Percentiles rank a stretch among this genome's conserved stretches.
phyloP scores from a whole-genome alignment of 2,113 vertebrate genomes.

The Perca schrenkii region DNA sequence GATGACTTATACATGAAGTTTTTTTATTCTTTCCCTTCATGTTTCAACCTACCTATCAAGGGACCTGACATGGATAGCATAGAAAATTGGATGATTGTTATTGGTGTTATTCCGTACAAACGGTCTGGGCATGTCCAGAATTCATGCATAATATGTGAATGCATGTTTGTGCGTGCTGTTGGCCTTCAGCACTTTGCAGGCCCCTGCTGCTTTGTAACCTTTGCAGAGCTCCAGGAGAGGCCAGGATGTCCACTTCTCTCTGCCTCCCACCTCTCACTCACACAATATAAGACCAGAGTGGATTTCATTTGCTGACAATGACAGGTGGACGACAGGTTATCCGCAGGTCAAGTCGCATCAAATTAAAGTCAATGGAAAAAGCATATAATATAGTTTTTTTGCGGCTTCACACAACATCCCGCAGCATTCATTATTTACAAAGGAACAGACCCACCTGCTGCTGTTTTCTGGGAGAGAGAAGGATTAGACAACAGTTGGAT shows the following conservation, averaged over 20 bases:
- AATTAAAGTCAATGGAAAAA: slow-evolving; percentile 38
- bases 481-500: slow-evolving; percentile 59
- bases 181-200: neutral
- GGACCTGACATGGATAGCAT: neutral
- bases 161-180: neutral
- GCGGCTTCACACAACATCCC: slow-evolving; percentile 10
- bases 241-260: slow-evolving; percentile 44
- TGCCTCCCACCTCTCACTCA: slow-evolving; percentile 28
- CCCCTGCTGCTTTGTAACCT: slow-evolving; percentile 47
- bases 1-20: neutral
- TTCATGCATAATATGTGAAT: slow-evolving; percentile 5
- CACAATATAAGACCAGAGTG: slow-evolving; percentile 16
- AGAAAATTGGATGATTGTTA: neutral
- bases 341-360: slow-evolving; percentile 46
- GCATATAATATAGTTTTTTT: slow-evolving; percentile 29
- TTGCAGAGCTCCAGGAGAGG: slow-evolving; percentile 37
- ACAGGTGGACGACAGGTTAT: slow-evolving; percentile 44
- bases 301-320: slow-evolving; percentile 30
- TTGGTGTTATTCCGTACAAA: slow-evolving; percentile 15
- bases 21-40: neutral
- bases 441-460: slow-evolving; percentile 64
- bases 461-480: slow-evolving; percentile 29
- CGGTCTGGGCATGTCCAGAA: slow-evolving; percentile 18
- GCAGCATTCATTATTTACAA: slow-evolving; percentile 58
- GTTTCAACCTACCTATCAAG: neutral